phyloP scores from a whole-genome alignment of 2,888 invertebrate species.

The Tuta absoluta region DNA sequence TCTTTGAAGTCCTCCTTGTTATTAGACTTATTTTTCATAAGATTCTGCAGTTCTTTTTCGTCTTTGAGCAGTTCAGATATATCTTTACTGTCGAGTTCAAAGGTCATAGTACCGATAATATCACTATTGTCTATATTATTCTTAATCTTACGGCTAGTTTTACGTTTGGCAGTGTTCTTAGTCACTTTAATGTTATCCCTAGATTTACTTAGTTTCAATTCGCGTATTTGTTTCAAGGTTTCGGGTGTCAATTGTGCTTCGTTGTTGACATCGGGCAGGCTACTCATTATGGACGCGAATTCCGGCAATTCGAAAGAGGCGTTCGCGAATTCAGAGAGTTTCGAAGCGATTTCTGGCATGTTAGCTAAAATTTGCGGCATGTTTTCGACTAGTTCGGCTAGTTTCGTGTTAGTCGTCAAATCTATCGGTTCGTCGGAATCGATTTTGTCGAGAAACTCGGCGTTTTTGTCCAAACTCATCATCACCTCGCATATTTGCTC shows the following conservation, averaged over 20 bases:
- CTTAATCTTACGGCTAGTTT: slow-evolving; percentile 62
- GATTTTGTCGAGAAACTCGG: slow-evolving; percentile 63
- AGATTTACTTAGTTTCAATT: slow-evolving; percentile 64
- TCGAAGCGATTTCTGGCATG: slow-evolving; percentile 71
- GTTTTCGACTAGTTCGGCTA: slow-evolving; percentile 66
- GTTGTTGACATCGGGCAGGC: slow-evolving; percentile 62
- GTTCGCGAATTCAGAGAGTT: slow-evolving; percentile 65
- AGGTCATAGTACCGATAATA: slow-evolving; percentile 58
- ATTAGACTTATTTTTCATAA: slow-evolving; percentile 56
- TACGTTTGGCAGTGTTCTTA: slow-evolving; percentile 71
- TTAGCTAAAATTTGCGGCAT: slow-evolving; percentile 74
- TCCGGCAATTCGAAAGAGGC: slow-evolving; percentile 68
- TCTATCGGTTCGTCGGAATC: slow-evolving; percentile 59
- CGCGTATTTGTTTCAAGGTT: slow-evolving; percentile 73
- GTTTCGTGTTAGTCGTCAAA: slow-evolving; percentile 55
- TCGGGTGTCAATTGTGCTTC: slow-evolving; percentile 73
- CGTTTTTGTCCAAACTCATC: slow-evolving; percentile 68
- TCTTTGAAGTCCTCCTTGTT: slow-evolving; percentile 67
- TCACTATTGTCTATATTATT: slow-evolving; percentile 54
- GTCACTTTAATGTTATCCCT: slow-evolving; percentile 72
- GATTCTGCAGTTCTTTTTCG: slow-evolving; percentile 58
- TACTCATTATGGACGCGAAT: slow-evolving; percentile 69
- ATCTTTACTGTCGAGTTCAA: slow-evolving; percentile 67
- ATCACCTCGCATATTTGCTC: slow-evolving; percentile 73
- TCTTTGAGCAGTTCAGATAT: slow-evolving; percentile 60